phyloP scores from a whole-genome alignment of 23 tunicate species.

The Clavelina lepadiformis region DNA sequence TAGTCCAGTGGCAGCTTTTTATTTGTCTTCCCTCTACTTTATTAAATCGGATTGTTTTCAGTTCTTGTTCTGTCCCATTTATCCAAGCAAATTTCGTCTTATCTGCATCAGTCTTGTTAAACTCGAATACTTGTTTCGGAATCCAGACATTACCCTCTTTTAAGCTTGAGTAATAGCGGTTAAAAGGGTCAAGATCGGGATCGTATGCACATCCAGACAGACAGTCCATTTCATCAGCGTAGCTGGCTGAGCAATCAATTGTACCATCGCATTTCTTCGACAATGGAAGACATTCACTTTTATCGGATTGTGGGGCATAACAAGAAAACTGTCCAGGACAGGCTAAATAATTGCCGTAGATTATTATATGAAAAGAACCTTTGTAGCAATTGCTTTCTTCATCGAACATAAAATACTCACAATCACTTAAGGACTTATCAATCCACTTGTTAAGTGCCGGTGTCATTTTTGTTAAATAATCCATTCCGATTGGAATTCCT shows the following conservation, averaged over 20 bases:
- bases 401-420: constrained; percentile 20
- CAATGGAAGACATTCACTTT: constrained; percentile 51
- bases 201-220: constrained; percentile 74
- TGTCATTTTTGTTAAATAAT: constrained; percentile 37
- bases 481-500: constrained; percentile 65
- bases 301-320: constrained; percentile 26
- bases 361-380: background rate
- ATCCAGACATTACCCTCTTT: background rate
- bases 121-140: background rate
- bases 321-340: constrained; percentile 92
- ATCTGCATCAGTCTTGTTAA: too few species aligned
- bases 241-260: constrained; percentile 60
- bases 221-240: constrained; percentile 66
- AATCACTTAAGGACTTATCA: constrained; percentile 31
- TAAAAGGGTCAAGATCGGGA: constrained; percentile 29
- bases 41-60: constrained; percentile 33
- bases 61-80: background rate
- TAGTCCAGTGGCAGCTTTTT: constrained; percentile 55
- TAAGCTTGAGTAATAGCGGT: constrained; percentile 39
- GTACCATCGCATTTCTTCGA: constrained; percentile 67
- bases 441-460: constrained; percentile 54
- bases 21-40: constrained; percentile 11
- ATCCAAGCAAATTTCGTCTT: constrained; percentile 3
- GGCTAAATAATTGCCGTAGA: constrained; percentile 16
- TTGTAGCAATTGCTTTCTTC: background rate